These are phyloP conservation scores for Oryzias dopingdopingensis DNA, from an alignment of 2,797 vertebrate genomes.

Conservation along the genomic window DNA sequence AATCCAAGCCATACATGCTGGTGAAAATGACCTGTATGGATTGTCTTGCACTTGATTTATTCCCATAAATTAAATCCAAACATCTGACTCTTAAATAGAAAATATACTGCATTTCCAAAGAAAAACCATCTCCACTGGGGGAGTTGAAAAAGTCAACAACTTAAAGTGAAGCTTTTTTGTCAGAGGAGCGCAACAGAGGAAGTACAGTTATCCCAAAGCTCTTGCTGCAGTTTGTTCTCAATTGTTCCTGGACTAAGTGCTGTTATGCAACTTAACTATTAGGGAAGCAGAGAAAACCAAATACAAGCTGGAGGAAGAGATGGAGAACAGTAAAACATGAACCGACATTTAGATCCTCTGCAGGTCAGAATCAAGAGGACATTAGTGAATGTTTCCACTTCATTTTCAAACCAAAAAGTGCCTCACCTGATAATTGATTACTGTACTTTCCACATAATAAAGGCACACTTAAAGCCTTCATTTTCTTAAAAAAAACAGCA, in stretches of 20 bases:
- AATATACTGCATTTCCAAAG: conserved; percentile 37
- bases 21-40: conserved; percentile 25
- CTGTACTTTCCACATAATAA: too few species aligned
- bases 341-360: too few species aligned
- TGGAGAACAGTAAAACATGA: conserved; percentile 32
- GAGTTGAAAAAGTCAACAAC: conserved; percentile 62
- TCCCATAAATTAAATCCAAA: conserved; percentile 53
- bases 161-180: conserved; percentile 45
- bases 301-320: conserved; percentile 24
- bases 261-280: conserved; percentile 65
- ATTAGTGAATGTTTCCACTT: conserved; percentile 32
- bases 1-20: conserved; percentile 10
- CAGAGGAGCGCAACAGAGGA: conserved; percentile 50
- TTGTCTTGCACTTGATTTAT: conserved; percentile 35
- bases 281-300: conserved; percentile 48
- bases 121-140: conserved; percentile 24
- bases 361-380: conserved; percentile 2
- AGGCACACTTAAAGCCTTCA: too few species aligned
- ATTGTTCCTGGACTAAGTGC: conserved; percentile 58
- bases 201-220: conserved; percentile 52
- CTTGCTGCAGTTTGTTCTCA: conserved; percentile 34
- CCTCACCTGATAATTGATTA: conserved; percentile 18
- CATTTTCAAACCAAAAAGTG: conserved; percentile 10
- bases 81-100: conserved; percentile 34
- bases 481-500: too few species aligned